Conservation (phyloP, 2,797 vertebrate genomes). For the Todus mexicanus region DNA sequence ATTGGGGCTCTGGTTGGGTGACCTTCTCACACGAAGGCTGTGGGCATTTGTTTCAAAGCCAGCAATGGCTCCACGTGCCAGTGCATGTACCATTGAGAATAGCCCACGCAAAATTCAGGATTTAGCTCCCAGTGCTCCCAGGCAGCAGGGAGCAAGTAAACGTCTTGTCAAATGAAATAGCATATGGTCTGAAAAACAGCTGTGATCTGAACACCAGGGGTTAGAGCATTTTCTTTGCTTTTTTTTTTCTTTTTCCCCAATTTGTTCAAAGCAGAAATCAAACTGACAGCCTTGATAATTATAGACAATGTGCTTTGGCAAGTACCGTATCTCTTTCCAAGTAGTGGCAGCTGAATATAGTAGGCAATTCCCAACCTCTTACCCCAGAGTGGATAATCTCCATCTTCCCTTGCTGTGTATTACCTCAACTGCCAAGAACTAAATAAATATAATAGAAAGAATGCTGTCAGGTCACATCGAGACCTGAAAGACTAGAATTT, state of each 20-base stretch:
- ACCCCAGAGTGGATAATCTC: background rate
- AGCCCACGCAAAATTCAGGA: background rate
- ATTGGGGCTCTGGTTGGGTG: background rate
- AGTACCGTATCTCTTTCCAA: background rate
- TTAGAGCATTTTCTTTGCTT: background rate
- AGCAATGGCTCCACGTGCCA: background rate
- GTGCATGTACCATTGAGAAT: background rate
- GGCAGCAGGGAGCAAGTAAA: background rate
- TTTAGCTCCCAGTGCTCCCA: background rate
- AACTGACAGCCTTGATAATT: slow-evolving; percentile 19
- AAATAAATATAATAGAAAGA: slow-evolving; percentile 1
- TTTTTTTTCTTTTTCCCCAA: background rate
- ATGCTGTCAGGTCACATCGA: background rate
- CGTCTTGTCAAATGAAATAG: background rate
- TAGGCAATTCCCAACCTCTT: slow-evolving; percentile 21
- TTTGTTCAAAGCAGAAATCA: slow-evolving; percentile 12
- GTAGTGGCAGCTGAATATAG: slow-evolving; percentile 3
- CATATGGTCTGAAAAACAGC: background rate
- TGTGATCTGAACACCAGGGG: background rate
- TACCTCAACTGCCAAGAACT: background rate
- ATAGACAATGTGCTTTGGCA: background rate
- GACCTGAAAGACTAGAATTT: background rate
- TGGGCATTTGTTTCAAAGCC: background rate
- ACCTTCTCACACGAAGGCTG: background rate
- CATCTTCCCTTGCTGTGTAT: background rate